Evolutionary conservation across 2,797 vertebrate species (phyloP).

Genomic region (Centroberyx gerrardi): DNA sequence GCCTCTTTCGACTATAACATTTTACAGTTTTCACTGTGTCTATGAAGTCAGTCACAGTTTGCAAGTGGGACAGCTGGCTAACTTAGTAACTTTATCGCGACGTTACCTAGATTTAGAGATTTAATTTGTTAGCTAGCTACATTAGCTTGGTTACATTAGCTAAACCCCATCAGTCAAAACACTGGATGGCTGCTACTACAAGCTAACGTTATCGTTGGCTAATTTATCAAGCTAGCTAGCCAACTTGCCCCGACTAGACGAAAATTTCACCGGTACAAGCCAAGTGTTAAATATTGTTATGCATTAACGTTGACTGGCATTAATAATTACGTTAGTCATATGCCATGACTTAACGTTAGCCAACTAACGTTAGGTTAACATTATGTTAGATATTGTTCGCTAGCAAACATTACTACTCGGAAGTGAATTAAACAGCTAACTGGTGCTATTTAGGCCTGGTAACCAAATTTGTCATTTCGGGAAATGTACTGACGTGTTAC

Average conservation of each 20-base stretch:
- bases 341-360: not conserved
- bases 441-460: constrained; percentile 20
- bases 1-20: not conserved
- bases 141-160: constrained; percentile 32
- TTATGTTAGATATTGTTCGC: not conserved
- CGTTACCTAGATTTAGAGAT: not conserved
- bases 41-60: not conserved
- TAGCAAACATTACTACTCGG: constrained; percentile 14
- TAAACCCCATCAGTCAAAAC: constrained; percentile 29
- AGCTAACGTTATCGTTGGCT: constrained; percentile 8
- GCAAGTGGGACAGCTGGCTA: not conserved
- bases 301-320: fast-evolving
- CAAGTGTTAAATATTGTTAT: not conserved
- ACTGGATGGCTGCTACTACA: constrained; percentile 1
- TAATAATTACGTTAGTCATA: no score
- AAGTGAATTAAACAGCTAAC: constrained; percentile 21
- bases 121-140: not conserved
- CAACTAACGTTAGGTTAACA: no score
- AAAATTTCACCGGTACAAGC: not conserved
- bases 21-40: not conserved
- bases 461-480: not conserved
- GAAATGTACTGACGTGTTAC: not conserved
- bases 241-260: not conserved
- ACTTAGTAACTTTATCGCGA: constrained; percentile 2
- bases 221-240: constrained; percentile 6